Evolutionary conservation across 2,113 vertebrate species (phyloP).

Genomic region (Lates calcarifer): DNA sequence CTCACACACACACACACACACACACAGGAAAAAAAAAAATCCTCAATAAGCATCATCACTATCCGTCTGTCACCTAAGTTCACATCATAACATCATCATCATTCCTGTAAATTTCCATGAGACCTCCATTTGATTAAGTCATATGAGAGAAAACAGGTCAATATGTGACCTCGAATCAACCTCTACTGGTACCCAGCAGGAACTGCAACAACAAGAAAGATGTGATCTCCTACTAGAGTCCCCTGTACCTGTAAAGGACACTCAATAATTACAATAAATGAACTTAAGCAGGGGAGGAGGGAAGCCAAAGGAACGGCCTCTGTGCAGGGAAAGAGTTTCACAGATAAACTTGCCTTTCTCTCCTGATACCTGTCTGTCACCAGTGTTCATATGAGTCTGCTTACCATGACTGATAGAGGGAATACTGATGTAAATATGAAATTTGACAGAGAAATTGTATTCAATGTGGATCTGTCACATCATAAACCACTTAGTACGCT

Average conservation of each 20-base stretch:
- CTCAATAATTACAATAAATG: background rate
- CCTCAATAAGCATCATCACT: background rate
- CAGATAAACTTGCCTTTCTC: background rate
- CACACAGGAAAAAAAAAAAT: background rate
- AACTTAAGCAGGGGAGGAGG: background rate
- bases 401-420: background rate
- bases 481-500: no score
- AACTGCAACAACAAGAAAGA: constrained; percentile 12
- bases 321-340: background rate
- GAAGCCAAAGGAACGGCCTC: background rate
- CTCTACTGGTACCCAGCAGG: constrained; percentile 5
- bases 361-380: no score
- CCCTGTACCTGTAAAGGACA: background rate
- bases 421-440: background rate
- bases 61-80: background rate
- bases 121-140: background rate
- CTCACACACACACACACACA: background rate
- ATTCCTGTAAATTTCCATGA: background rate
- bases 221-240: no score
- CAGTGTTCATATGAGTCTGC: background rate
- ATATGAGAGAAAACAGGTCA: background rate
- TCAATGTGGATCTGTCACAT: no score
- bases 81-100: background rate
- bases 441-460: background rate
- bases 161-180: constrained; percentile 30